Evolutionary conservation across 2,888 invertebrate species (phyloP), one percentile per base, ranked within the genome.

Genomic region (Drosophila anceps): DNA sequence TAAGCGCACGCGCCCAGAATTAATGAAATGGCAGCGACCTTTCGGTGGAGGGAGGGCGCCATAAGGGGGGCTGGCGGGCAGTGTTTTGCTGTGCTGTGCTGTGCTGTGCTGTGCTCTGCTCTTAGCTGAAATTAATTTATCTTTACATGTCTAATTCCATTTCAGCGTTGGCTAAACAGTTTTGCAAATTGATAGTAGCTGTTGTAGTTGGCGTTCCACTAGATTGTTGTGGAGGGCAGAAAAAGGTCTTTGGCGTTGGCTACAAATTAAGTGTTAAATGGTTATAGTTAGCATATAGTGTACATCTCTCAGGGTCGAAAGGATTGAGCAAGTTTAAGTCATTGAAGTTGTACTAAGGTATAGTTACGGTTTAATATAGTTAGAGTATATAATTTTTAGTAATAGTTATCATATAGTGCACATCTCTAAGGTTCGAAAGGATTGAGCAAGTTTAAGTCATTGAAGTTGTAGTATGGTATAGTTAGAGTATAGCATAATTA

Each of bases 111-210:
- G 18, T 37, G 50, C n/a, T 41, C 48, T 51, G 55, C 66, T 59
- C 66, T 46, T 53, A 62, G 61, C 54, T 63, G 37, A 79, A 81
- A 71, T 79, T 84, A 86, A 84, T 84, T 84, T 76, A 88, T 84
- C 63, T 63, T 77, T 70, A 65, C 64, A 67, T 57, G 67, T 70
- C 71, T 39, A 54, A 33, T 58, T 39, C 50, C 43, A 59, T 53
- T 61, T 64, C 44, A 7, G 33, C 43, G 50, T 18, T 29, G 6
- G 37, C 27, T 50, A 57, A 53, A 48, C 78, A 29, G 31, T 7
- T 61, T 46, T 60, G 37, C 37, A 43, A 60, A 18, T 44, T 63
- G 69, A 61, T 60, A 51, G 29, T 46, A 54, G 39, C 69, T 46
- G 50, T 48, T 48, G 39, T 44, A 31, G 33, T 50, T 77, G 60